Conservation (phyloP, 2,113 vertebrate genomes). For the Tragelaphus strepsiceros region DNA sequence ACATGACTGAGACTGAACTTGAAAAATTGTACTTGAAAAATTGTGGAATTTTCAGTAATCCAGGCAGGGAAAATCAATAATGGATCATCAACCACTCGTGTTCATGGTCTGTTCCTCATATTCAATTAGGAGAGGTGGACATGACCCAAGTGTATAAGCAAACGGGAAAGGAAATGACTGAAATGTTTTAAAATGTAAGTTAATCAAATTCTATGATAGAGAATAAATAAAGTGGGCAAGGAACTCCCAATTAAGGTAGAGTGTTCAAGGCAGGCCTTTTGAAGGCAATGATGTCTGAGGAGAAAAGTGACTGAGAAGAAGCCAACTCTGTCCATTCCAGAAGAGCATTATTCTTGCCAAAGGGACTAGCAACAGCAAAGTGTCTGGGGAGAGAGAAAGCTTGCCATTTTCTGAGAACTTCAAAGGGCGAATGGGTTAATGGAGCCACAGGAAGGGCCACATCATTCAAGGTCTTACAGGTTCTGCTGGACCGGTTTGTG, state of each 20-base stretch:
- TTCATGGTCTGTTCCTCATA: not conserved
- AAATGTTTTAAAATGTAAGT: not conserved
- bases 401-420: not conserved
- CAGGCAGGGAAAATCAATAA: not conserved
- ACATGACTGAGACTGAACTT: not conserved
- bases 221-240: not conserved
- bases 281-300: not conserved
- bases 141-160: not conserved
- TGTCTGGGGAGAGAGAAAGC: not conserved
- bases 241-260: not conserved
- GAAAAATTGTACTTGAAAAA: not conserved
- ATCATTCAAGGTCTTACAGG: not conserved
- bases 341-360: not conserved
- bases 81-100: not conserved
- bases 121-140: not conserved
- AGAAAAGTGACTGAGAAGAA: not conserved
- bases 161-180: not conserved
- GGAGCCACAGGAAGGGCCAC: not conserved
- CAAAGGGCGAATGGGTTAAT: too few species aligned
- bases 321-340: not conserved
- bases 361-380: not conserved
- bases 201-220: not conserved
- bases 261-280: not conserved
- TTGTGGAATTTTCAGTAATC: not conserved
- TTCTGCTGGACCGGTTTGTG: accelerated